A percentile compares a stretch with the other conserved stretches of the same genome.
These are phyloP conservation scores for Diachrysia chrysitis DNA, from an alignment of 2,888 invertebrate genomes.

Conservation along the genomic window DNA sequence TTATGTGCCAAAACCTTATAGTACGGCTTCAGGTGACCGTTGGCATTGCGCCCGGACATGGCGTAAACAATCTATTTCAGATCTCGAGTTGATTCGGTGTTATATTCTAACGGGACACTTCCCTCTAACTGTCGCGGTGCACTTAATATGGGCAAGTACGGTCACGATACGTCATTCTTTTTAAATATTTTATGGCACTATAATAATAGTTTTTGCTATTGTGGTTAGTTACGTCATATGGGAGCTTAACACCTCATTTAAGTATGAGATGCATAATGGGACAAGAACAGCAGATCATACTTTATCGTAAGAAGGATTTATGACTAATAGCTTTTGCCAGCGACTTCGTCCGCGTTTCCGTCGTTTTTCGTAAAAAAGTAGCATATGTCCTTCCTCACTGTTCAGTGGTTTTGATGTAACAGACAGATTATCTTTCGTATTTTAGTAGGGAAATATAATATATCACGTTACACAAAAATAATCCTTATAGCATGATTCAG, in stretches of 20 bases:
- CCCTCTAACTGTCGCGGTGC: slow-evolving; percentile 39
- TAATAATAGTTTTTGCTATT: slow-evolving; percentile 24
- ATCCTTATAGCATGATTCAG: too few relatives aligned
- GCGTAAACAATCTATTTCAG: slow-evolving; percentile 89
- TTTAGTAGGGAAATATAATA: too few relatives aligned
- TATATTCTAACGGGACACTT: slow-evolving; percentile 71
- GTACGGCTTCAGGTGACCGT: slow-evolving; percentile 81
- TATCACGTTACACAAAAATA: too few relatives aligned
- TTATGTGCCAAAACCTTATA: slow-evolving; percentile 83
- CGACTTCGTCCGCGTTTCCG: too few relatives aligned
- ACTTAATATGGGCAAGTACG: slow-evolving; percentile 35
- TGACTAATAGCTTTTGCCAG: too few relatives aligned
- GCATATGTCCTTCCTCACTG: too few relatives aligned
- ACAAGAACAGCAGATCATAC: slow-evolving; percentile 9
- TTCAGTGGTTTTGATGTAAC: too few relatives aligned
- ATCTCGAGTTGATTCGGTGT: slow-evolving; percentile 80
- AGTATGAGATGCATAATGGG: slow-evolving; percentile 12
- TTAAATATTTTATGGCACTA: slow-evolving; percentile 9
- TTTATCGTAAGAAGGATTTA: slow-evolving; percentile 45
- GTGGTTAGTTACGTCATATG: slow-evolving; percentile 24
- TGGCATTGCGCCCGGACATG: slow-evolving; percentile 83
- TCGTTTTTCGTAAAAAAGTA: too few relatives aligned
- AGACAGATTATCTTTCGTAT: too few relatives aligned
- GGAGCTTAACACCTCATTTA: slow-evolving; percentile 27
- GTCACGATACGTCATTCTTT: slow-evolving; percentile 26